Conservation (phyloP, 2,113 vertebrate genomes). For the Scortum barcoo region DNA sequence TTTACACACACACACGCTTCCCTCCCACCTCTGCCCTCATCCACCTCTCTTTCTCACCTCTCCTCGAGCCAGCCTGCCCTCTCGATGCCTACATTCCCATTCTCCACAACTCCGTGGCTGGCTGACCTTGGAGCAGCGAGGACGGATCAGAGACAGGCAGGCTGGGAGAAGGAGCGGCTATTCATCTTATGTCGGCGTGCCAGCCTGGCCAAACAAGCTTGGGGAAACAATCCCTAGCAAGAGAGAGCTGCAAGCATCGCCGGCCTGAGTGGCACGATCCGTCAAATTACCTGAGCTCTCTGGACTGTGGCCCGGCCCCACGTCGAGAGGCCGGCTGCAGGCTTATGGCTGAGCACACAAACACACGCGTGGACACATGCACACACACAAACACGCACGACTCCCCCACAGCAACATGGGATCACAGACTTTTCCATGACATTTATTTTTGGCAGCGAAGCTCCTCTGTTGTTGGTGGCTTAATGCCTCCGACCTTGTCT, state of each 20-base stretch:
- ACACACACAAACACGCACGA: conserved; percentile 32
- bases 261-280: conserved; percentile 73
- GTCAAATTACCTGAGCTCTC: conserved; percentile 81
- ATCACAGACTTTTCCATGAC: conserved; percentile 61
- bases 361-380: conserved; percentile 48
- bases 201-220: conserved; percentile 81
- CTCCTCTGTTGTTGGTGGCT: conserved; percentile 42
- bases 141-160: conserved; percentile 79
- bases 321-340: conserved; percentile 55
- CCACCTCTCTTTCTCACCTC: neutral
- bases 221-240: conserved; percentile 78
- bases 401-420: conserved; percentile 42
- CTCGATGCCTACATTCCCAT: conserved; percentile 52
- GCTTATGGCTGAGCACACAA: conserved; percentile 48
- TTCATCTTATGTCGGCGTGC: conserved; percentile 79
- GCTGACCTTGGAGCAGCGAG: conserved; percentile 82
- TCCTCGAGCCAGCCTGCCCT: conserved; percentile 24
- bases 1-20: neutral
- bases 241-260: conserved; percentile 69
- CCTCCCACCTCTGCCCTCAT: conserved; percentile 42
- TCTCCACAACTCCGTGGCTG: conserved; percentile 64
- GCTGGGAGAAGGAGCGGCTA: conserved; percentile 65
- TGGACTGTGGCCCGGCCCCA: conserved; percentile 73
- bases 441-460: conserved; percentile 68
- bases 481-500: conserved; percentile 60